These are phyloP conservation scores for Heterotis niloticus DNA, from an alignment of 2,113 vertebrate species.

Conservation along the genomic window DNA sequence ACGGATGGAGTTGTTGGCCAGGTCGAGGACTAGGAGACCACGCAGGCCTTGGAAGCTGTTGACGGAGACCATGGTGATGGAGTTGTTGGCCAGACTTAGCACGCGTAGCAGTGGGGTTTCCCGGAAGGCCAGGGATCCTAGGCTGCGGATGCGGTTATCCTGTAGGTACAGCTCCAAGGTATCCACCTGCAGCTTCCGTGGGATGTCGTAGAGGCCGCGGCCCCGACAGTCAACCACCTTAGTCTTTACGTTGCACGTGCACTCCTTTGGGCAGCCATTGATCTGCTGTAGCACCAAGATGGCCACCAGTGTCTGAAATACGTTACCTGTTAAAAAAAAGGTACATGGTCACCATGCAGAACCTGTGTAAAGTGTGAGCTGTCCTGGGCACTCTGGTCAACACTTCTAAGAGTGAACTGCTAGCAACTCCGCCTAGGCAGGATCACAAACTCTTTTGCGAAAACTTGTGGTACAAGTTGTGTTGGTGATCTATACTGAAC, in stretches of 20 bases:
- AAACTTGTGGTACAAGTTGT: no score
- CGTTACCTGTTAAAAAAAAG: conserved; percentile 60
- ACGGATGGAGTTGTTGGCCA: conserved; percentile 80
- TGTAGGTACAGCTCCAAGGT: conserved; percentile 82
- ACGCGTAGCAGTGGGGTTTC: conserved; percentile 72
- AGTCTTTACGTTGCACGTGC: conserved; percentile 70
- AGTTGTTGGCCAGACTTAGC: conserved; percentile 89
- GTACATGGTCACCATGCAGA: neutral
- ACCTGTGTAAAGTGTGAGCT: neutral
- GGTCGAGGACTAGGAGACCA: conserved; percentile 73
- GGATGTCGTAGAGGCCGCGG: conserved; percentile 78
- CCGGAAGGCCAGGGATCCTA: conserved; percentile 75
- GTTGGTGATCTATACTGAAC: neutral
- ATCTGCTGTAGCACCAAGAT: conserved; percentile 47
- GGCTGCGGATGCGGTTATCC: conserved; percentile 80
- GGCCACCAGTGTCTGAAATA: conserved; percentile 56
- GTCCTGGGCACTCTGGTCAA: no score
- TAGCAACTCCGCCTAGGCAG: no score
- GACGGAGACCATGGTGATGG: conserved; percentile 73
- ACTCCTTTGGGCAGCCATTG: conserved; percentile 75
- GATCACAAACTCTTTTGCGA: no score
- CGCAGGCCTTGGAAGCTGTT: conserved; percentile 75
- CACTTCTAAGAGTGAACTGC: neutral
- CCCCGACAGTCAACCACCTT: conserved; percentile 83
- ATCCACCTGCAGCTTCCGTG: conserved; percentile 68